These are phyloP conservation scores for Capitulum mitella DNA, from an alignment of 2,888 invertebrate genomes.

Conservation along the genomic window DNA sequence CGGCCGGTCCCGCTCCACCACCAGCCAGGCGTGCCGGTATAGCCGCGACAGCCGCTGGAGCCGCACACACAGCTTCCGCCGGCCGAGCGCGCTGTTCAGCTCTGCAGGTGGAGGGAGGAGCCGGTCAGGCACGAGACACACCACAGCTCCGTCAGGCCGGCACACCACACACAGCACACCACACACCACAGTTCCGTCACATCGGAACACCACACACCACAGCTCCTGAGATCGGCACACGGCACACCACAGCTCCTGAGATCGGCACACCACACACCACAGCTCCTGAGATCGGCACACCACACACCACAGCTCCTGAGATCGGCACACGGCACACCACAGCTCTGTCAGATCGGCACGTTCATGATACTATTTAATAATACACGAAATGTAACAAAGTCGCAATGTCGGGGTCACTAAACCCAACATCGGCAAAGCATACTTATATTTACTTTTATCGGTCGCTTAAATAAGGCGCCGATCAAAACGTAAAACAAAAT, in stretches of 20 bases:
- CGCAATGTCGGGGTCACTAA: too few relatives aligned
- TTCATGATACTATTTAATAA: too few relatives aligned
- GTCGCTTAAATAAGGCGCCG: too few relatives aligned
- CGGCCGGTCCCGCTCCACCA: not conserved
- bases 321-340: too few relatives aligned
- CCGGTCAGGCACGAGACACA: too few relatives aligned
- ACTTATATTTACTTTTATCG: too few relatives aligned
- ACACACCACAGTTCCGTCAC: not conserved
- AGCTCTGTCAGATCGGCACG: too few relatives aligned
- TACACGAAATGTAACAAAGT: too few relatives aligned
- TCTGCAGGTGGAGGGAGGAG: not conserved
- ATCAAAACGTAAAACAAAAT: too few relatives aligned
- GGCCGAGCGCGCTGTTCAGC: not conserved
- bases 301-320: too few relatives aligned
- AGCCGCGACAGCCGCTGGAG: not conserved
- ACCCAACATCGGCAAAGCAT: too few relatives aligned
- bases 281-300: not conserved
- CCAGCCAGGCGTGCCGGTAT: not conserved
- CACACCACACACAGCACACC: too few relatives aligned
- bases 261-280: not conserved
- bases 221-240: not conserved
- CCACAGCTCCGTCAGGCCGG: not conserved
- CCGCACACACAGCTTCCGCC: not conserved
- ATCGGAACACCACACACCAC: not conserved
- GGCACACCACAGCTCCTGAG: not conserved